Conservation (phyloP, 2,888 invertebrate genomes). For the Synergus itoensis region DNA sequence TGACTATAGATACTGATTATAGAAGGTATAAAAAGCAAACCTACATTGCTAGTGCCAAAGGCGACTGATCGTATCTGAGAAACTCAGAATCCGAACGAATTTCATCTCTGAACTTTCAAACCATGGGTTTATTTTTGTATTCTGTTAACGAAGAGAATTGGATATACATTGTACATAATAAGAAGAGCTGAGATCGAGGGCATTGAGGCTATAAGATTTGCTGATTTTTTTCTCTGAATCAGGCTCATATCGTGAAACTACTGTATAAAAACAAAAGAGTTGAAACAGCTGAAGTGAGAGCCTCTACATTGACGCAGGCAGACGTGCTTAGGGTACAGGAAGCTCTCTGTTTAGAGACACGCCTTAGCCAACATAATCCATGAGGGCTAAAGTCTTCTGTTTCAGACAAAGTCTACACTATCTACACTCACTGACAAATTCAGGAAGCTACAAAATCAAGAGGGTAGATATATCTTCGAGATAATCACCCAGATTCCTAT, state of each 20-base stretch:
- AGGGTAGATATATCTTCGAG: not conserved
- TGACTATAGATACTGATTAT: not conserved
- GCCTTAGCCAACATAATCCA: slow-evolving; percentile 42
- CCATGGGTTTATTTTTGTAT: slow-evolving; percentile 10
- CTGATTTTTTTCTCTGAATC: not conserved
- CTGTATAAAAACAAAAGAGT: not conserved
- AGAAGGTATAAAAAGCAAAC: not conserved
- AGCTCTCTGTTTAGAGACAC: slow-evolving; percentile 49
- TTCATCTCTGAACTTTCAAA: not conserved
- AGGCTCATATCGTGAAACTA: not conserved
- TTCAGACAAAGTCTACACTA: not conserved
- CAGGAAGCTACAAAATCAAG: not conserved
- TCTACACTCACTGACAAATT: not conserved
- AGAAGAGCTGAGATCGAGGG: not conserved
- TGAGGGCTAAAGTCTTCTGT: not conserved
- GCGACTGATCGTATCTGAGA: not conserved
- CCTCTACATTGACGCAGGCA: slow-evolving; percentile 38
- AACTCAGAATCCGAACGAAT: not conserved
- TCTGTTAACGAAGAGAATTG: not conserved
- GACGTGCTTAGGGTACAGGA: slow-evolving; percentile 51
- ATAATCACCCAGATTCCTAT: not conserved
- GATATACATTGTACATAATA: not conserved
- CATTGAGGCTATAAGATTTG: not conserved
- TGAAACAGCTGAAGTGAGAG: not conserved
- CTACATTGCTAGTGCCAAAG: not conserved